Evolutionary conservation across 2,797 vertebrate genomes (phyloP), one percentile per base, ranked within the genome.

Genomic region (Salmo trutta): DNA sequence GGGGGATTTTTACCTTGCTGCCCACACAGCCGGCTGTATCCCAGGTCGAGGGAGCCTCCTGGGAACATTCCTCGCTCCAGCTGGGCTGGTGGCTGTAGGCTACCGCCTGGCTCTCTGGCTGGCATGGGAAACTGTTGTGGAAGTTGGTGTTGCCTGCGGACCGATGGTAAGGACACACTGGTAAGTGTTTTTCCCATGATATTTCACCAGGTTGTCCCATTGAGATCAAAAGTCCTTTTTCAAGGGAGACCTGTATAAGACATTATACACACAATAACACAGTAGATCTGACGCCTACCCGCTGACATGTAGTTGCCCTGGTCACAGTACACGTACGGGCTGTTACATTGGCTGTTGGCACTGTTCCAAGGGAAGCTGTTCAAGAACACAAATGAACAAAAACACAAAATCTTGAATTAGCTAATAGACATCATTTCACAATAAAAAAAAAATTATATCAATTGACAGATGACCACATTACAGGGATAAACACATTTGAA

Each of bases 91-190:
- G 90, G 81, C 77, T 54, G 33, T 90, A 91, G 1, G 82, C 70
- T 1, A 82, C 67, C 12, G 84, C 94, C 84, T 95, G 96, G 80
- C 82, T 87, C 3, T 97, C 95, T 33, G 27, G 65, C 80, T 94
- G 91, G 84, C 92, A 89, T 0, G 96, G 88, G 82, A 96, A 98
- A 81, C 91, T 90, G 64, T 87, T 94, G 27, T 94, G 88, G 80
- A 96, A 97, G 67, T 95, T 95, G 89, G 95, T 92, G 79, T 97
- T 97, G 84, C 96, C 98, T 99, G 75, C 3, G 3, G 10, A 79
- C 73, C 17, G 70, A 56, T 21, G 53, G 53, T 47, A 47, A 6
- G 27, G 29, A n/a, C 19, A 15, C 5, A 19, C 12, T 19, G 15
- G 0, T n/a, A 10, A 64, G 59, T 7, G 8, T 2, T 21, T 24